Conservation (phyloP, 2,888 invertebrate genomes). For the Brassicogethes aeneus region DNA sequence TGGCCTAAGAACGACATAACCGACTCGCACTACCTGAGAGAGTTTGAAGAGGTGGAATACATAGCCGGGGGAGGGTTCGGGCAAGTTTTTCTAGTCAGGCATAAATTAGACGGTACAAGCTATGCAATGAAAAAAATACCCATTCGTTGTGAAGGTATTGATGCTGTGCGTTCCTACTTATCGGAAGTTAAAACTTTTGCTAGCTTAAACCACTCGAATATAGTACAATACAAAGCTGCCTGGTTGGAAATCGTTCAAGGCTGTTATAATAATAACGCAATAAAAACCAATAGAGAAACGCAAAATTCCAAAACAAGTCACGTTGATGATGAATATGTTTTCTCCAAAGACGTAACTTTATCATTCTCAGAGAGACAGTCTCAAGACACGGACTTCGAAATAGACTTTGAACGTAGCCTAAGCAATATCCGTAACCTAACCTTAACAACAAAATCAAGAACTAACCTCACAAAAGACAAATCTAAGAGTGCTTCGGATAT, state of each 20-base stretch:
- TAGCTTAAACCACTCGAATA: constrained; percentile 66
- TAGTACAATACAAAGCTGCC: constrained; percentile 75
- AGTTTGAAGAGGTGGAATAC: constrained; percentile 60
- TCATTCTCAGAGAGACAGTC: constrained; percentile 21
- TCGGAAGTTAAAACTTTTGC: constrained; percentile 76
- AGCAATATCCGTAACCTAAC: constrained; percentile 15
- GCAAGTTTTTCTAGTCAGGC: constrained; percentile 59
- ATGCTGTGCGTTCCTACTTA: constrained; percentile 56
- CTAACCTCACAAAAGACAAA: constrained; percentile 20
- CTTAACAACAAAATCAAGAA: not conserved
- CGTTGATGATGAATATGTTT: constrained; percentile 21
- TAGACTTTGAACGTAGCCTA: constrained; percentile 27
- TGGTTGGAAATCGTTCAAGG: constrained; percentile 73
- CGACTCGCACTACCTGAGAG: constrained; percentile 55
- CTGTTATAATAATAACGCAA: constrained; percentile 40
- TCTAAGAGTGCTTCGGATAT: constrained; percentile 32
- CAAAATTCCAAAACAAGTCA: constrained; percentile 9
- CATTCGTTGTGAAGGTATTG: constrained; percentile 54
- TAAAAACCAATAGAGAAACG: constrained; percentile 25
- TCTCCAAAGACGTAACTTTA: constrained; percentile 16
- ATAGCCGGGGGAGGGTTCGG: constrained; percentile 73
- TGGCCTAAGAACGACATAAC: constrained; percentile 48
- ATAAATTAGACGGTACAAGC: constrained; percentile 64
- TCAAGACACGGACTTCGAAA: constrained; percentile 32
- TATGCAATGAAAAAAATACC: constrained; percentile 75